Evolutionary conservation across 2,113 vertebrate genomes (phyloP).

Genomic region (Rattus norvegicus): DNA sequence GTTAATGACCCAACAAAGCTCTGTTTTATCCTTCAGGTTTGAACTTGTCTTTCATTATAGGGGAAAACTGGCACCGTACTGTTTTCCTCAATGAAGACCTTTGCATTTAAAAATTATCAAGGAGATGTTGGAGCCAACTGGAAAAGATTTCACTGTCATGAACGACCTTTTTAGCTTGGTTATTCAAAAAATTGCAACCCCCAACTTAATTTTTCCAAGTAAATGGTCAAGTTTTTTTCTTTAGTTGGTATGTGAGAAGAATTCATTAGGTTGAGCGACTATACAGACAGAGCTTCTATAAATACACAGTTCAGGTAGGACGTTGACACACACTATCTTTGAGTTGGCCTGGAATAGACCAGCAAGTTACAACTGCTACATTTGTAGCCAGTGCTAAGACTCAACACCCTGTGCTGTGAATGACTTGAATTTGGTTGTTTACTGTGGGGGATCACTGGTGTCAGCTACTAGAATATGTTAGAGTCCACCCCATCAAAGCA

Average conservation of each 20-base stretch:
- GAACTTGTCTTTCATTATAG: background rate
- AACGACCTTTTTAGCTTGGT: background rate
- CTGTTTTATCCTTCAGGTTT: background rate
- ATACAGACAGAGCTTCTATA: background rate
- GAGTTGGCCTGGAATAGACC: background rate
- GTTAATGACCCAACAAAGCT: background rate
- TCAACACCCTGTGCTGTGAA: background rate
- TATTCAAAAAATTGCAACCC: background rate
- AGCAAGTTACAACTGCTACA: background rate
- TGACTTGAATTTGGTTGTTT: constrained; percentile 29
- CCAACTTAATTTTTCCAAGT: constrained; percentile 51
- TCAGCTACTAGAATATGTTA: background rate
- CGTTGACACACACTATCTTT: constrained; percentile 1
- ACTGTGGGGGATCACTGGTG: background rate
- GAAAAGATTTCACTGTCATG: background rate
- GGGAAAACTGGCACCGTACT: background rate
- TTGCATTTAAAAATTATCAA: constrained; percentile 39
- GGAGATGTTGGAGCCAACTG: background rate
- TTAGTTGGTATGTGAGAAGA: constrained; percentile 10
- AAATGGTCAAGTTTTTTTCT: background rate
- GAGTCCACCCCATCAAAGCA: constrained; percentile 24
- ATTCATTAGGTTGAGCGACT: constrained; percentile 8
- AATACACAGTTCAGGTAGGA: background rate
- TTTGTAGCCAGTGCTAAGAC: background rate
- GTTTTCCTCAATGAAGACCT: constrained; percentile 13